Percentiles rank a stretch among this genome's conserved stretches.
Evolutionary conservation across 2,888 invertebrate genomes (phyloP).

Genomic region (Hypomecis punctinalis): DNA sequence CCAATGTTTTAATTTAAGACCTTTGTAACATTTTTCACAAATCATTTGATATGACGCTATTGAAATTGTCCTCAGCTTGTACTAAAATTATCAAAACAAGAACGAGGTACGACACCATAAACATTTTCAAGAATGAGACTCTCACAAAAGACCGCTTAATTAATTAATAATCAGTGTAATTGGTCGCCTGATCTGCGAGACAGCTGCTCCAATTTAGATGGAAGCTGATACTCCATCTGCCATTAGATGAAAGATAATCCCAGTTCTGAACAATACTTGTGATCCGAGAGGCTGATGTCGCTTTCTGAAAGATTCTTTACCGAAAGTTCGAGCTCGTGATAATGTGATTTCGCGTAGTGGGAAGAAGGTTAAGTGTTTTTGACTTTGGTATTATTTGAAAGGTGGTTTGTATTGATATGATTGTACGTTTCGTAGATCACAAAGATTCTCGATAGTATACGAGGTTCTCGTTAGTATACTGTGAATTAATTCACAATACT

Average conservation of each 20-base stretch:
- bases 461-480: no score
- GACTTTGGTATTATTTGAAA: no score
- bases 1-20: no score
- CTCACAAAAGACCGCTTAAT: background rate
- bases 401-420: no score
- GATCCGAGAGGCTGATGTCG: conserved; percentile 3
- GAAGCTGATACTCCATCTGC: conserved; percentile 16
- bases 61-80: no score
- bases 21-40: no score
- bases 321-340: background rate
- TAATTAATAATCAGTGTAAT: conserved; percentile 28
- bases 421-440: no score
- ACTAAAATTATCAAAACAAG: no score
- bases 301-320: background rate
- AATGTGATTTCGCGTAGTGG: background rate
- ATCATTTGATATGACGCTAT: no score
- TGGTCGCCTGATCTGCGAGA: conserved; percentile 25
- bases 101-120: background rate
- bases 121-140: background rate
- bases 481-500: no score
- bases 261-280: conserved; percentile 14
- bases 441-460: no score
- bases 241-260: conserved; percentile 24
- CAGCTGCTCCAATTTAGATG: conserved; percentile 31
- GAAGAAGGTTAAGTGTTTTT: background rate